Evolutionary conservation across 2,113 vertebrate species (phyloP).

Genomic region (Hypanus sabinus): DNA sequence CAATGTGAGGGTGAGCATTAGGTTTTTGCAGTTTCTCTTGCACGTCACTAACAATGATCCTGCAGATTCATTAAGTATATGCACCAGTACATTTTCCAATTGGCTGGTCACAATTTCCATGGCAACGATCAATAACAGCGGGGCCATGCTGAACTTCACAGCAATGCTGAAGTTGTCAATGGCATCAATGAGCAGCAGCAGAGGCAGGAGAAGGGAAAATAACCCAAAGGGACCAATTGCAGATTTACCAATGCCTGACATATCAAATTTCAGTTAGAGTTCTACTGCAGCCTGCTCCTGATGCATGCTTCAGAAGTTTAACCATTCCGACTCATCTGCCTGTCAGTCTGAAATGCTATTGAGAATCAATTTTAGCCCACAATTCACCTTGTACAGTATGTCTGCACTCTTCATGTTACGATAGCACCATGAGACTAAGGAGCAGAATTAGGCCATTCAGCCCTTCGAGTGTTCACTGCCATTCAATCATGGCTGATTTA

Average conservation of each 20-base stretch:
- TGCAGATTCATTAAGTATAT: slow-evolving; percentile 36
- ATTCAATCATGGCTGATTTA: too few relatives aligned
- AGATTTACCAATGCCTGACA: background rate
- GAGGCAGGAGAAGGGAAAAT: background rate
- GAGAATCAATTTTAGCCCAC: background rate
- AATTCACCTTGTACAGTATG: too few relatives aligned
- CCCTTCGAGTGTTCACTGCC: too few relatives aligned
- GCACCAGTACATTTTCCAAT: slow-evolving; percentile 29
- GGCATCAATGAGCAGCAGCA: slow-evolving; percentile 28
- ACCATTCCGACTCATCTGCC: background rate
- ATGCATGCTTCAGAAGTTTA: background rate
- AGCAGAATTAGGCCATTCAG: too few relatives aligned
- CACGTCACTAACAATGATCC: slow-evolving; percentile 34
- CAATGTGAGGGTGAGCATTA: background rate
- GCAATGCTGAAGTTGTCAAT: slow-evolving; percentile 32
- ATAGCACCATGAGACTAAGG: too few relatives aligned
- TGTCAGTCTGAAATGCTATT: background rate
- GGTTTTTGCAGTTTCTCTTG: slow-evolving; percentile 24
- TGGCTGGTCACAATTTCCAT: slow-evolving; percentile 34
- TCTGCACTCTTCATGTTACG: background rate
- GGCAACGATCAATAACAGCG: slow-evolving; percentile 35
- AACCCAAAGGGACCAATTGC: background rate
- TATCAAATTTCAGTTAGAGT: background rate
- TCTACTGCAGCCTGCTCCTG: too few relatives aligned
- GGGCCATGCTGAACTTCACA: slow-evolving; percentile 29